Conservation (phyloP, 1,140 invertebrate species). For the Mya arenaria region DNA sequence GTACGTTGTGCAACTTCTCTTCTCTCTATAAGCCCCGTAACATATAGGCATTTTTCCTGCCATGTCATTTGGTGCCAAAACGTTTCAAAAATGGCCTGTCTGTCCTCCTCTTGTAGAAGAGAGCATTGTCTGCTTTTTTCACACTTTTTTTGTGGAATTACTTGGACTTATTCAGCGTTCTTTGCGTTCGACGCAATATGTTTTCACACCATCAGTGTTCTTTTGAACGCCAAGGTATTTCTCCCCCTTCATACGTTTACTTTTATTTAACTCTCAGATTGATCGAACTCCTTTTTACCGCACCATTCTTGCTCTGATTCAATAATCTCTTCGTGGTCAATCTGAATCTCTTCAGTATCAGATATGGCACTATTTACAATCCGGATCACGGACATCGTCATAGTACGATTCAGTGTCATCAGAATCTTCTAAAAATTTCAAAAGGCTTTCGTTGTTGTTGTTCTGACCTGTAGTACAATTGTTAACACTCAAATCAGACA, state of each 20-base stretch:
- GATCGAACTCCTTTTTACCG: too few species aligned
- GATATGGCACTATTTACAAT: too few species aligned
- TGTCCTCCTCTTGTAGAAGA: slow-evolving; percentile 6
- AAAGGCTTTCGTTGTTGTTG: too few species aligned
- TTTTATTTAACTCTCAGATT: slow-evolving; percentile 19
- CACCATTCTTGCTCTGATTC: slow-evolving; percentile 5
- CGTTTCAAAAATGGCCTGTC: slow-evolving; percentile 6
- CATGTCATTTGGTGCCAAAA: slow-evolving; percentile 28
- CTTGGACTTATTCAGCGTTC: background rate
- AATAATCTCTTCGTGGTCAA: slow-evolving; percentile 31
- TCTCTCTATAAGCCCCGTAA: background rate
- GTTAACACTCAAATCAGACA: too few species aligned
- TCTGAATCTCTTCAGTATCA: too few species aligned
- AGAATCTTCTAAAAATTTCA: too few species aligned
- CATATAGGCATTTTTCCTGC: slow-evolving; percentile 16
- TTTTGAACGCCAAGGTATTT: slow-evolving; percentile 23
- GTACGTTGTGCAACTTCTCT: slow-evolving; percentile 10
- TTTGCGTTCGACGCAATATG: slow-evolving; percentile 20
- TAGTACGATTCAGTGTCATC: too few species aligned
- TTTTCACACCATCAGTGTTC: slow-evolving; percentile 17
- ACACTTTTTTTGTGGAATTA: slow-evolving; percentile 18
- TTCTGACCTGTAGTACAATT: too few species aligned
- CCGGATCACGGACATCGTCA: too few species aligned
- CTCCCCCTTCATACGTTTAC: slow-evolving; percentile 24
- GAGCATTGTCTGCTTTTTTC: slow-evolving; percentile 6